These are phyloP conservation scores for Manis javanica DNA, from an alignment of 2,797 vertebrate species.

Conservation along the genomic window DNA sequence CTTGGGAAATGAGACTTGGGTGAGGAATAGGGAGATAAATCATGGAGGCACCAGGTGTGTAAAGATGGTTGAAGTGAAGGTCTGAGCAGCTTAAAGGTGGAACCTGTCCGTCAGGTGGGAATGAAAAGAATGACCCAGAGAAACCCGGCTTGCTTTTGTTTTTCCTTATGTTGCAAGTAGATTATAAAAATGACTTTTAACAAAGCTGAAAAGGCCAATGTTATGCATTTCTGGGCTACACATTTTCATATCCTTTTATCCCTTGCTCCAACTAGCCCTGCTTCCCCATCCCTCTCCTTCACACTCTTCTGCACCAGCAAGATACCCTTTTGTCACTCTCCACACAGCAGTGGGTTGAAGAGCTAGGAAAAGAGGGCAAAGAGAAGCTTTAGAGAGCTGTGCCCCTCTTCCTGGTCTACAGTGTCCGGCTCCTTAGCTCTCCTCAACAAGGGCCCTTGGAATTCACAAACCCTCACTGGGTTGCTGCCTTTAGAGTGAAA, in stretches of 20 bases:
- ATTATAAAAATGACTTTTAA: constrained; percentile 7
- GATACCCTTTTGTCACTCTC: neutral
- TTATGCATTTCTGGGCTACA: neutral
- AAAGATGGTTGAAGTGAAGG: fast-evolving
- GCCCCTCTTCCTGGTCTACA: neutral
- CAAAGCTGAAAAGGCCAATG: constrained; percentile 30
- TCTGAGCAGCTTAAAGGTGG: neutral
- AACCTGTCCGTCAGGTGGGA: neutral
- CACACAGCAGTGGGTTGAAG: neutral
- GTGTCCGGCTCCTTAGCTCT: neutral
- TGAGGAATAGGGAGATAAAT: neutral
- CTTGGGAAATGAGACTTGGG: neutral
- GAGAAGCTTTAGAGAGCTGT: neutral
- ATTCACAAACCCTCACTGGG: neutral
- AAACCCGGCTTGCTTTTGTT: neutral
- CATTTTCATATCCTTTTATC: constrained; percentile 1
- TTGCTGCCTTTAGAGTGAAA: neutral
- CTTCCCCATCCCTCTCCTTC: neutral
- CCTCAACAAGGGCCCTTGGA: neutral
- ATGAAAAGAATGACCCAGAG: neutral
- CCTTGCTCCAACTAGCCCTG: neutral
- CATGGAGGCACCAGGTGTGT: neutral
- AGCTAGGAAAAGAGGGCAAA: neutral
- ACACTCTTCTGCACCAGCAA: neutral
- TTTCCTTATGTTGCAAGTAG: constrained; percentile 33